Evolutionary conservation across 2,888 invertebrate genomes (phyloP).

Genomic region (Ametastegia equiseti): DNA sequence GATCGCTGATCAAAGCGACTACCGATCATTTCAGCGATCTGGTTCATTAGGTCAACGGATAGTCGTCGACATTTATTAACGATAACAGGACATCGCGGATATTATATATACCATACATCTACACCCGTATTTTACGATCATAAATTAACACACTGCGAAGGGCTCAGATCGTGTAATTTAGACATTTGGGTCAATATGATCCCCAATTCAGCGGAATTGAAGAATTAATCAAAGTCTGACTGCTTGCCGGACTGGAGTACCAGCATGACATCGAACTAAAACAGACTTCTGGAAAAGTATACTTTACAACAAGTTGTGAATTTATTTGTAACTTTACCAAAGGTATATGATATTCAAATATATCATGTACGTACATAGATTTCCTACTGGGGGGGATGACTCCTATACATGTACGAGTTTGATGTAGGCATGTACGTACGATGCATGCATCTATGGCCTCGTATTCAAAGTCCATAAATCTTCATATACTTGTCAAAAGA

Average conservation of each 20-base stretch:
- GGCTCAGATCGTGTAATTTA: constrained; percentile 14
- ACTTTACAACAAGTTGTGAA: background rate
- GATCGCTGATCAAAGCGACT: background rate
- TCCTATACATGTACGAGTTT: background rate
- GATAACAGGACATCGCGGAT: constrained; percentile 16
- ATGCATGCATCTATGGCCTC: background rate
- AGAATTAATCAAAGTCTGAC: background rate
- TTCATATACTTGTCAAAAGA: constrained; percentile 22
- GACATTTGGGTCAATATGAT: constrained; percentile 35
- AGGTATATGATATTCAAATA: background rate
- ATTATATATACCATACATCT: background rate
- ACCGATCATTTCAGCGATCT: background rate
- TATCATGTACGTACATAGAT: too few species aligned
- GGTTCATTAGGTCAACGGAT: constrained; percentile 41
- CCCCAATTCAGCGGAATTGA: constrained; percentile 8
- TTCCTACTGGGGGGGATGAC: background rate
- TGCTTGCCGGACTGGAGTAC: too few species aligned
- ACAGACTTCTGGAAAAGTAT: too few species aligned
- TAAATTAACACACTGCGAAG: constrained; percentile 14
- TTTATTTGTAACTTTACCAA: background rate
- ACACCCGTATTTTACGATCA: background rate
- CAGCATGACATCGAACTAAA: too few species aligned
- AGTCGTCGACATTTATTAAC: constrained; percentile 28
- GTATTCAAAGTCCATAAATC: constrained; percentile 36
- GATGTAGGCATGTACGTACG: background rate